Evolutionary conservation across 2,113 vertebrate species (phyloP).

Genomic region (Gobius niger): DNA sequence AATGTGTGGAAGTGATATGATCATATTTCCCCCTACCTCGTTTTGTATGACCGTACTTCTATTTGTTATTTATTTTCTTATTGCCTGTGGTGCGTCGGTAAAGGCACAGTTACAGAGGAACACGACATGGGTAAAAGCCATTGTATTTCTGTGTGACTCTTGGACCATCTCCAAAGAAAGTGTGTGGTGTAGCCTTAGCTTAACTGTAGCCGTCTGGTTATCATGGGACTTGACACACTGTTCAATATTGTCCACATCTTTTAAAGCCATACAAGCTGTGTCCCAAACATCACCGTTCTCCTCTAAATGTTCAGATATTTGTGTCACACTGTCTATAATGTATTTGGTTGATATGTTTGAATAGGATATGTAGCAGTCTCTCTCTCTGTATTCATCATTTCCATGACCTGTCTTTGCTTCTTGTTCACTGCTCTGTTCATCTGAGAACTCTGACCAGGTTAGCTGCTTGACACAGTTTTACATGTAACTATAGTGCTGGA

Average conservation of each 20-base stretch:
- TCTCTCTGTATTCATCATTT: background rate
- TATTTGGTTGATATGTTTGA: background rate
- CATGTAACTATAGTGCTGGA: conserved; percentile 69
- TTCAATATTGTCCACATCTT: conserved; percentile 10
- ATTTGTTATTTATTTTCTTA: background rate
- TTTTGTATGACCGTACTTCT: background rate
- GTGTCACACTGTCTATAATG: background rate
- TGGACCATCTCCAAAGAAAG: conserved; percentile 34
- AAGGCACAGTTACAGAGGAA: background rate
- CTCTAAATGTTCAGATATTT: conserved; percentile 3
- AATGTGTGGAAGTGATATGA: too few species aligned
- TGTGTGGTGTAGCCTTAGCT: conserved; percentile 35
- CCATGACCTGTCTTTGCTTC: background rate
- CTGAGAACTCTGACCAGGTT: conserved; percentile 57
- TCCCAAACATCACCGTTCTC: conserved; percentile 4
- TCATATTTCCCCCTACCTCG: background rate
- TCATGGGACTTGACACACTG: conserved; percentile 12
- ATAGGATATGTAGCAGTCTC: conserved; percentile 6
- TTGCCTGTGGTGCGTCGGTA: background rate
- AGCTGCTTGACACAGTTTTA: conserved; percentile 48
- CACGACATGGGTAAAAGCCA: conserved; percentile 1
- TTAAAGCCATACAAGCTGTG: conserved; percentile 57
- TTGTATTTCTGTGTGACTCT: background rate
- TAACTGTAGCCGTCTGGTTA: conserved; percentile 35
- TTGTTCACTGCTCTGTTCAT: conserved; percentile 14